These are phyloP conservation scores for Gavia stellata DNA, from an alignment of 2,113 vertebrate genomes.

Conservation along the genomic window DNA sequence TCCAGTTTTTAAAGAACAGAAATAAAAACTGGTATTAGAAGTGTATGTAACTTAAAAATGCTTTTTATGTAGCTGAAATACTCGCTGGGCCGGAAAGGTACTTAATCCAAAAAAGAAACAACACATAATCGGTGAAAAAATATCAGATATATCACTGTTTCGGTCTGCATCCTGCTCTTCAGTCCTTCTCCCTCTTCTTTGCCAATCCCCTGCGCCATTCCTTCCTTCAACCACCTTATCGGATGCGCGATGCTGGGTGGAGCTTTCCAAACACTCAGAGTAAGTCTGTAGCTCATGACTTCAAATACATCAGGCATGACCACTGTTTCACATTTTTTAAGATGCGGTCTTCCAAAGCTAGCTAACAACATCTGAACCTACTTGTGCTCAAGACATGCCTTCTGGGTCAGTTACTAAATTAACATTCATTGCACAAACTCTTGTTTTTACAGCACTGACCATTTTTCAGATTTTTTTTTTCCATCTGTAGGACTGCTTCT, in stretches of 20 bases:
- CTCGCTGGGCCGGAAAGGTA: background rate
- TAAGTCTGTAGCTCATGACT: background rate
- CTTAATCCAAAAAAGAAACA: background rate
- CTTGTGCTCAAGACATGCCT: background rate
- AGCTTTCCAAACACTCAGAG: background rate
- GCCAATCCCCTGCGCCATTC: background rate
- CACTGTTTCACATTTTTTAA: too few relatives aligned
- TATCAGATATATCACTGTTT: background rate
- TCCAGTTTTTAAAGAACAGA: background rate
- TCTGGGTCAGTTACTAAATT: background rate
- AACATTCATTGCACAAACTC: background rate
- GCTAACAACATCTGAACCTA: background rate
- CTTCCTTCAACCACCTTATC: background rate
- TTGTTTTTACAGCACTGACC: background rate
- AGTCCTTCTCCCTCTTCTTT: background rate
- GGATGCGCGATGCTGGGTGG: rapidly evolving
- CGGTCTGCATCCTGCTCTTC: background rate
- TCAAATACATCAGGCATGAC: background rate
- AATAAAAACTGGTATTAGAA: background rate
- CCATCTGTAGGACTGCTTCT: background rate
- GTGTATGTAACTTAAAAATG: background rate
- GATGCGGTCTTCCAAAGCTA: background rate
- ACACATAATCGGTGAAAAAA: background rate
- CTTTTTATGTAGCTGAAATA: background rate
- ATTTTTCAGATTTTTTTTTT: background rate